Base-by-base conservation (phyloP, 2,113 vertebrate genomes). In the Entomyzon cyanotis region DNA sequence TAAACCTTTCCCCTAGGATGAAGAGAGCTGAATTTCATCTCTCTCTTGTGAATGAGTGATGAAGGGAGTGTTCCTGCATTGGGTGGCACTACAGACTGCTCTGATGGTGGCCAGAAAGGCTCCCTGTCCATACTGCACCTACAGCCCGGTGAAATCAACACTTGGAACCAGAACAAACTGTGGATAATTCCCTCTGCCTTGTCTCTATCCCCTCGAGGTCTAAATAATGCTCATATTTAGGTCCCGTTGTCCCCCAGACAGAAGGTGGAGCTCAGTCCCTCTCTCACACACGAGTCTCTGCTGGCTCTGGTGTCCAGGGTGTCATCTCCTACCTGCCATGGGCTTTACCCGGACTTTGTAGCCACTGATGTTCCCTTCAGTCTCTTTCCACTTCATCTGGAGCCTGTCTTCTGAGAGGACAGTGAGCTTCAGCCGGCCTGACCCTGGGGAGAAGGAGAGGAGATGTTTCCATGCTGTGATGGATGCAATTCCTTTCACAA, bases 341-440 rank as follows among this genome's bases (percentile, higher is more conserved):
- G 99, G 98, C 93, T 97, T 99, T 47, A 99, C 98, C 88, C 98
- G 97, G 69, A 99, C 98, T 95, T 99, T 99, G 97, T 99, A 99
- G 63, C 99, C 99, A 16, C 97, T 98, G 89, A 98, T 93, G 7
- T 93, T 98, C 20, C 98, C 98, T n/a, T 99, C 99, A 0, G 98
- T 96, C 87, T 98, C 99, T 87, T 98, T 99, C 99, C 99, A 99
- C 90, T 99, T 99, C 98, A 99, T 99, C 94, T 99, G 99, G 33
- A 99, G 98, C 63, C 98, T 97, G 96, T 99, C 99, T 96, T 99
- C 99, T 0, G 99, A 98, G 30, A 99, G 97, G 31, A 99, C 99
- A 0, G 97, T 98, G 87, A 99, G 98, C 73, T 99, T 98, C 60
- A 99, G 97, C 60, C 97, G 98, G 62, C 98, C 97, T 76, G 97